Evolutionary conservation across 2,797 vertebrate species (phyloP), one percentile per base, ranked within the genome.

Genomic region (Catostomus latipinnis): DNA sequence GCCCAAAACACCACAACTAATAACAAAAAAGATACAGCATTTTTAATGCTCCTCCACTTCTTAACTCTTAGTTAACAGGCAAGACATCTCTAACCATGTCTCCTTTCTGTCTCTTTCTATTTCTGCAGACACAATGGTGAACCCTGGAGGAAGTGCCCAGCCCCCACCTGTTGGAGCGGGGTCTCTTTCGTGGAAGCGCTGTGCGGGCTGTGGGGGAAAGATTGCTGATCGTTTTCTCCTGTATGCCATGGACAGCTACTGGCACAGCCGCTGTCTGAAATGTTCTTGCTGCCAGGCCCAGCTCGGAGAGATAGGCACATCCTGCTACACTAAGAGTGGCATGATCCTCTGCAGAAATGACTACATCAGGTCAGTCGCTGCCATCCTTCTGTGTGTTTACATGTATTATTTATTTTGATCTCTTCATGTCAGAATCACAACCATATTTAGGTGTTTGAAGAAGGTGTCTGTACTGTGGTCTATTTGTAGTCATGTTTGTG

Each of bases 291-390:
- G 98, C 94, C 97, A 99, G 93, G 98, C 97, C 85, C 98, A 99
- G 93, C 96, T 99, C 87, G 98, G 97, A 1, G 98, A 99, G 91
- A 99, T 99, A 84, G 98, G 98, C 89, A 98, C 97, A 13, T 99
- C 98, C 60, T 99, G 98, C 93, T 99, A 98, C 93, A 99, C 98
- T 85, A 98, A 99, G 92, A 98, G 97, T 81, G 98, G 98, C 89
- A 99, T 99, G 98, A 99, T 99, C 90, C 96, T 99, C 83, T 99
- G 98, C 91, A 96, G 98, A 94, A 99, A 98, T 79, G 98, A 99
- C 94, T 99, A 99, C 89, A 98, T 99, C 95, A 99, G 97, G 98
- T 99, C 91, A 76, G 56, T 58, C 2, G 4, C 22, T 11, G 22
- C 46, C 34, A n/a, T 22, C 13, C 8, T 57, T 34, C 18, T 61